These are phyloP conservation scores for Discoglossus pictus DNA, from an alignment of 2,797 vertebrate species.

Conservation along the genomic window DNA sequence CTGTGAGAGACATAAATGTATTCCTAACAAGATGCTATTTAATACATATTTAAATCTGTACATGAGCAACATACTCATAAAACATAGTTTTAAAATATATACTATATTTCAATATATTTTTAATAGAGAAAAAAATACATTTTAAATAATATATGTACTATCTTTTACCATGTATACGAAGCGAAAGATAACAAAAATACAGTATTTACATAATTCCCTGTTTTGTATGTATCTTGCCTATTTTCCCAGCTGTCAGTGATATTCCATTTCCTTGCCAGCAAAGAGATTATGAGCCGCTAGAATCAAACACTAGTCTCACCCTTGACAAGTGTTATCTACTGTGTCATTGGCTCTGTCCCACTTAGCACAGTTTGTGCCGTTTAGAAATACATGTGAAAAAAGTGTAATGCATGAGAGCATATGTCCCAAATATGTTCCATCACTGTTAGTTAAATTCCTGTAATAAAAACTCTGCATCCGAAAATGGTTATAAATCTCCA, in stretches of 20 bases:
- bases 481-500: slow-evolving; percentile 24
- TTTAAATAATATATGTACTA: too few relatives aligned
- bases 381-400: slow-evolving; percentile 31
- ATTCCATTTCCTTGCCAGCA: slow-evolving; percentile 32
- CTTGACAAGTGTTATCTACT: slow-evolving; percentile 49
- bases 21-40: too few relatives aligned
- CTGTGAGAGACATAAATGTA: too few relatives aligned
- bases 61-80: too few relatives aligned
- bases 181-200: neutral
- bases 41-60: too few relatives aligned
- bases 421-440: slow-evolving; percentile 30
- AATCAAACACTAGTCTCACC: slow-evolving; percentile 41
- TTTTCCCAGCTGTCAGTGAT: slow-evolving; percentile 38
- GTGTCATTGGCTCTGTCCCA: slow-evolving; percentile 44
- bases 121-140: too few relatives aligned
- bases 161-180: neutral
- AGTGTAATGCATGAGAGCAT: slow-evolving; percentile 38
- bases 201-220: slow-evolving; percentile 7
- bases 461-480: slow-evolving; percentile 5
- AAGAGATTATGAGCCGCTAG: slow-evolving; percentile 32
- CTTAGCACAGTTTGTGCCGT: slow-evolving; percentile 33
- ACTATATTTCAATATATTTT: too few relatives aligned
- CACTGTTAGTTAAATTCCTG: slow-evolving; percentile 11
- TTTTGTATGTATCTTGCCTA: slow-evolving; percentile 21
- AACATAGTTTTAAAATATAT: too few relatives aligned